A percentile compares a stretch with the other conserved stretches of the same genome.
Conservation (phyloP, 1,140 invertebrate species). For the Aphis gossypii region DNA sequence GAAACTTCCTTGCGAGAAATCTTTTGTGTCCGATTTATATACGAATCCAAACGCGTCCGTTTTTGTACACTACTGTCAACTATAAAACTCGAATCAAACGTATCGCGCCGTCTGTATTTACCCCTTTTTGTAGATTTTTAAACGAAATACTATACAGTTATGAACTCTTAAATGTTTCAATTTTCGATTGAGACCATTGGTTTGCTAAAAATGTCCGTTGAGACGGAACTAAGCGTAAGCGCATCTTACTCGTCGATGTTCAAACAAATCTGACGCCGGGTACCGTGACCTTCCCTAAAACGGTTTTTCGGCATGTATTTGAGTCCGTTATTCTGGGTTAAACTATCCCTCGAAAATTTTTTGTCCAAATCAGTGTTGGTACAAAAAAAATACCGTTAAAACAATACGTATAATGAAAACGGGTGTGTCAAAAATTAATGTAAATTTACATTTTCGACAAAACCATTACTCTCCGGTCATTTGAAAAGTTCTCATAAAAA, state of each 20-base stretch:
- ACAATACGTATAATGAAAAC: background rate
- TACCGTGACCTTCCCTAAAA: background rate
- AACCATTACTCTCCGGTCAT: background rate
- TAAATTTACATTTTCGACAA: constrained; percentile 10
- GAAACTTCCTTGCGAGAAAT: background rate
- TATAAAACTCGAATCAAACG: background rate
- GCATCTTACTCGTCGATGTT: background rate
- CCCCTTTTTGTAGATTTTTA: no score
- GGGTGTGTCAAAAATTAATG: constrained; percentile 9
- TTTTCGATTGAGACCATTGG: background rate
- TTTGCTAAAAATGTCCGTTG: background rate
- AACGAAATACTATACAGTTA: no score
- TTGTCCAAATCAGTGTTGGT: background rate
- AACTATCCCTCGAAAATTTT: background rate
- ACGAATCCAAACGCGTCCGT: background rate
- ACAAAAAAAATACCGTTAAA: background rate
- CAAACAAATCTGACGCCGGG: background rate
- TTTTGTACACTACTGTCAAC: no score
- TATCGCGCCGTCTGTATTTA: no score
- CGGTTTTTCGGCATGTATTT: background rate
- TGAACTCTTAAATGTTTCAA: background rate
- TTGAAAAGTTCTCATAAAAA: constrained; percentile 30
- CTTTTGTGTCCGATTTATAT: background rate
- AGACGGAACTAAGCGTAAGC: background rate
- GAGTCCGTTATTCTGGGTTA: background rate